Conservation (phyloP, 2,797 vertebrate species). For the Clamator glandarius region DNA sequence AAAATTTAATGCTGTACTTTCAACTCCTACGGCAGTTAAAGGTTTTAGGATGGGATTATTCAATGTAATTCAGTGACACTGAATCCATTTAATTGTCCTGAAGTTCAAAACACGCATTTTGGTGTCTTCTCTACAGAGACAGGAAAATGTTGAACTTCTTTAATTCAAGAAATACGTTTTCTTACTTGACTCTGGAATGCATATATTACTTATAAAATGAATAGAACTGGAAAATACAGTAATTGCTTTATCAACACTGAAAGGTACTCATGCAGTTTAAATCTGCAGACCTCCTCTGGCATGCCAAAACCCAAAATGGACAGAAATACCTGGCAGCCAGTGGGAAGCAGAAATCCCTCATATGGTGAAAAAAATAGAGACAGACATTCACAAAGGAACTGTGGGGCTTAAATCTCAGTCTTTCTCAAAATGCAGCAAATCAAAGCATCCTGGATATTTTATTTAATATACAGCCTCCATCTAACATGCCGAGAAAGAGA, state of each 20-base stretch:
- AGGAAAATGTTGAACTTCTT: rapidly evolving
- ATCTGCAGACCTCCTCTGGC: neutral
- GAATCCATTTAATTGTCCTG: neutral
- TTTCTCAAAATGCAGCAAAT: neutral
- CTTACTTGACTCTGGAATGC: neutral
- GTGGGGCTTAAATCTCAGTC: neutral
- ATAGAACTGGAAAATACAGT: neutral
- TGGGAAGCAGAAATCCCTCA: neutral
- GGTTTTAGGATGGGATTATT: neutral
- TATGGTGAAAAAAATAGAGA: rapidly evolving
- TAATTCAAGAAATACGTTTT: neutral
- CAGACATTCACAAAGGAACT: neutral
- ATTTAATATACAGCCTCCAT: neutral
- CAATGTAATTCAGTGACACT: neutral
- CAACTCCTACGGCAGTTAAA: neutral
- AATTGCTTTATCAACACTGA: neutral
- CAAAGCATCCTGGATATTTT: neutral
- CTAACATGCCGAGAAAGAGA: neutral
- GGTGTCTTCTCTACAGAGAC: rapidly evolving
- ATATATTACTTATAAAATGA: rapidly evolving
- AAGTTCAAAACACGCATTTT: neutral
- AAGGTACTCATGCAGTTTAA: neutral
- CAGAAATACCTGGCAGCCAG: neutral
- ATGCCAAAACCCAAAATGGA: neutral
- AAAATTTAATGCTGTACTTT: neutral